Percentiles rank a stretch among this genome's conserved stretches.
Evolutionary conservation across 2,888 invertebrate genomes (phyloP).

Genomic region (Brachypalpus laphriformis): DNA sequence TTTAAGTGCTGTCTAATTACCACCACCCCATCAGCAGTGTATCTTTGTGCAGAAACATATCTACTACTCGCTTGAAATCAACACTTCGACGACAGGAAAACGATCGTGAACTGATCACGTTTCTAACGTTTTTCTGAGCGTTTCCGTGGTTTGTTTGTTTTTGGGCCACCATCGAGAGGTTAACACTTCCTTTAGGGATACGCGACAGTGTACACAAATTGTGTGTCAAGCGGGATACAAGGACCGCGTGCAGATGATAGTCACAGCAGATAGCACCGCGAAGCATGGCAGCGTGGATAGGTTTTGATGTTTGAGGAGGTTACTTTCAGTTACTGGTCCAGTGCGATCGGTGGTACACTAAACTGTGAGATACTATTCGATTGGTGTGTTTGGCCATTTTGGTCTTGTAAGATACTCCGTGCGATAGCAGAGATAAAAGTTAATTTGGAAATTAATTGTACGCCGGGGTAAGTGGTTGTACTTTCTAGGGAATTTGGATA

Average conservation of each 20-base stretch:
- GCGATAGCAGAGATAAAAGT: conserved; percentile 70
- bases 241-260: conserved; percentile 73
- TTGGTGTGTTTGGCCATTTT: conserved; percentile 62
- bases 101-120: conserved; percentile 70
- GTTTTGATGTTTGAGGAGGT: conserved; percentile 59
- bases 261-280: conserved; percentile 43
- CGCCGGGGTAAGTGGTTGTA: conserved; percentile 35
- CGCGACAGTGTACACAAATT: conserved; percentile 65
- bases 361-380: conserved; percentile 65
- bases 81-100: conserved; percentile 66
- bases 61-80: conserved; percentile 40
- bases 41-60: conserved; percentile 21
- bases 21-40: conserved; percentile 50
- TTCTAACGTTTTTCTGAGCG: conserved; percentile 39
- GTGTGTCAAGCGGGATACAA: conserved; percentile 69
- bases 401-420: conserved; percentile 65
- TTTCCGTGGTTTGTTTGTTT: conserved; percentile 54
- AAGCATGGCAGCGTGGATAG: conserved; percentile 38
- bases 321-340: conserved; percentile 40
- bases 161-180: conserved; percentile 66
- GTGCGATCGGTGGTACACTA: conserved; percentile 22
- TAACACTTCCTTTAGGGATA: conserved; percentile 73
- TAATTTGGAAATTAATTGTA: conserved; percentile 73
- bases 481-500: conserved; percentile 55
- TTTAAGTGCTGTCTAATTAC: conserved; percentile 70